Percentiles rank a stretch among this genome's conserved stretches.
phyloP scores from a whole-genome alignment of 2,888 invertebrate species.

The Limnephilus rhombicus region DNA sequence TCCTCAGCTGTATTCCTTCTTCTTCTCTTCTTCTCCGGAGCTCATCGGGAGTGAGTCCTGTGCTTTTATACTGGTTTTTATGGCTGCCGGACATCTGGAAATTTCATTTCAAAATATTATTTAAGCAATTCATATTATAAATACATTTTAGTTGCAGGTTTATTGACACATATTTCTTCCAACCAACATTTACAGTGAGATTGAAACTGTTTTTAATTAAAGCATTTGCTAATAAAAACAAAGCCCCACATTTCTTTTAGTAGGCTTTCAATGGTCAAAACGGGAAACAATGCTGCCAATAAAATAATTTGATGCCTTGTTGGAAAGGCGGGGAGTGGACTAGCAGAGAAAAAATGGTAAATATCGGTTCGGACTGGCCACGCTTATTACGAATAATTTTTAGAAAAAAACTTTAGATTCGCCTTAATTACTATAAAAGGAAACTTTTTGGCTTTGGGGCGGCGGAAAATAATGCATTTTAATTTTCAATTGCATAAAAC shows the following conservation, averaged over 20 bases:
- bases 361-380: no score
- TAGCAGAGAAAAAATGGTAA: background rate
- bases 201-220: background rate
- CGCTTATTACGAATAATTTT: no score
- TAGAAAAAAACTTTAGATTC: no score
- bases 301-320: background rate
- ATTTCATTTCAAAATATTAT: background rate
- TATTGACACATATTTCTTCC: background rate
- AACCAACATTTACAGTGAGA: background rate
- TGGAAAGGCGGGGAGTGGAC: background rate
- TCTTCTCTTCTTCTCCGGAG: slow-evolving; percentile 94
- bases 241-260: background rate
- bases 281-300: background rate
- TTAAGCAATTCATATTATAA: background rate
- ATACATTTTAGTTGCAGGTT: background rate
- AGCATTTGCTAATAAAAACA: background rate
- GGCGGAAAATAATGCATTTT: no score
- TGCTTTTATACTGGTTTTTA: slow-evolving; percentile 96
- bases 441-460: no score
- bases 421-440: no score
- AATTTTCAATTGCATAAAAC: no score
- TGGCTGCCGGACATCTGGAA: slow-evolving; percentile 90
- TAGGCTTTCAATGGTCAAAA: background rate
- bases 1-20: slow-evolving; percentile 96
- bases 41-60: slow-evolving; percentile 94